A percentile compares a stretch with the other conserved stretches of the same genome.
These are phyloP conservation scores for Pollenia labialis DNA, from an alignment of 2,888 invertebrate species.

Conservation along the genomic window DNA sequence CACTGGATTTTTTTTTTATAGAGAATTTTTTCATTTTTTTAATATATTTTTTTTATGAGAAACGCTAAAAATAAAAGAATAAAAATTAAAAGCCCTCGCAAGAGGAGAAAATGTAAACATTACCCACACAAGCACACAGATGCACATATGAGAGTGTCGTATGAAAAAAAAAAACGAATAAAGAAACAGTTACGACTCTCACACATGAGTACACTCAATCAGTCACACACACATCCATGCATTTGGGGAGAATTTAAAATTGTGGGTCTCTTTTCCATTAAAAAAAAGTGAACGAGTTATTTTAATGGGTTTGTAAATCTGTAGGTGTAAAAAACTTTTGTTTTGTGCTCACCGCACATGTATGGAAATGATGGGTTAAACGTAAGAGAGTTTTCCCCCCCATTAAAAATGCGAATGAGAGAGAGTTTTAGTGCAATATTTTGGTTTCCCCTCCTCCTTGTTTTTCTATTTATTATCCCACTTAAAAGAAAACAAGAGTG, in stretches of 20 bases:
- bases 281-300: slow-evolving; percentile 29
- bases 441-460: slow-evolving; percentile 37
- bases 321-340: slow-evolving; percentile 19
- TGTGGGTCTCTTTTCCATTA: slow-evolving; percentile 19
- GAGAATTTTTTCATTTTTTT: slow-evolving; percentile 55
- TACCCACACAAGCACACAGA: slow-evolving; percentile 9
- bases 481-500: slow-evolving; percentile 38
- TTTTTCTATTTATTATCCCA: background rate
- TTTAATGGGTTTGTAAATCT: background rate
- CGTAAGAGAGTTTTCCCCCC: background rate
- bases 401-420: background rate
- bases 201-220: slow-evolving; percentile 16
- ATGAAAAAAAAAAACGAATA: slow-evolving; percentile 1
- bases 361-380: background rate
- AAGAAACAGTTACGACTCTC: slow-evolving; percentile 50
- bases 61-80: slow-evolving; percentile 72
- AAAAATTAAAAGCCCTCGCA: slow-evolving; percentile 69
- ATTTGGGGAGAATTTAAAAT: slow-evolving; percentile 27
- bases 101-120: slow-evolving; percentile 60
- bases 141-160: slow-evolving; percentile 1
- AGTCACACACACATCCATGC: background rate
- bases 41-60: slow-evolving; percentile 38
- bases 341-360: slow-evolving; percentile 40
- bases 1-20: slow-evolving; percentile 72
- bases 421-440: slow-evolving; percentile 17